Percentiles rank a stretch among this genome's conserved stretches.
phyloP scores from a whole-genome alignment of 2,797 vertebrate genomes.

The Cynodonichthys magdalenae region DNA sequence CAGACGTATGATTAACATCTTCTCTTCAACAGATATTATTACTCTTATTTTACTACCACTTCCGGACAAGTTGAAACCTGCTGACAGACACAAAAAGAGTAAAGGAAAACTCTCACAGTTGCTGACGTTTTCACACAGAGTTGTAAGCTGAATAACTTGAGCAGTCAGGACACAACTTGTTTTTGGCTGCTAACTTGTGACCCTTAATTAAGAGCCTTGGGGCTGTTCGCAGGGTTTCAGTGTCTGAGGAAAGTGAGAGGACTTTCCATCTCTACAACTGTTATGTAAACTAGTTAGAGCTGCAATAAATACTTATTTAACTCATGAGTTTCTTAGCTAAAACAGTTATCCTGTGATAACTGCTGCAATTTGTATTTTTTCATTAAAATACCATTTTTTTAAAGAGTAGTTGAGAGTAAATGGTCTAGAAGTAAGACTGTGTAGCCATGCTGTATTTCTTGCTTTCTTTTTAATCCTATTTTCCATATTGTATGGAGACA shows the following conservation, averaged over 20 bases:
- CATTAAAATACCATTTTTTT: not conserved
- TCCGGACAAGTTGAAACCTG: constrained; percentile 37
- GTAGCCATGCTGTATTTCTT: not conserved
- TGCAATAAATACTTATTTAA: not conserved
- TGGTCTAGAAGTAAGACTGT: not conserved
- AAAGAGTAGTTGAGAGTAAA: not conserved
- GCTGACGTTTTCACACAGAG: constrained; percentile 6
- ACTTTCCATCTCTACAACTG: not conserved
- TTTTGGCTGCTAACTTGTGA: constrained; percentile 42
- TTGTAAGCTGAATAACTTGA: constrained; percentile 21
- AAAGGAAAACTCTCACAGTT: constrained; percentile 35
- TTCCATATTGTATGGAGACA: no score
- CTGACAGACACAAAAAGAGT: constrained; percentile 16
- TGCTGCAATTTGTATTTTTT: not conserved
- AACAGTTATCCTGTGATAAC: not conserved
- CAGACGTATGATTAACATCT: constrained; percentile 52
- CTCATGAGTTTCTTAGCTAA: not conserved
- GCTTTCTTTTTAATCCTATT: no score
- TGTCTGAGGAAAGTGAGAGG: constrained; percentile 19
- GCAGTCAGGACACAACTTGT: constrained; percentile 37
- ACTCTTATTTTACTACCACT: constrained; percentile 44
- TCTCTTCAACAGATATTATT: constrained; percentile 33
- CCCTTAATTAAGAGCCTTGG: constrained; percentile 48
- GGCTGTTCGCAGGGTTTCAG: constrained; percentile 33
- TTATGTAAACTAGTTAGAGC: not conserved